Evolutionary conservation across 2,888 invertebrate genomes (phyloP).

Genomic region (Cantharis lateralis): DNA sequence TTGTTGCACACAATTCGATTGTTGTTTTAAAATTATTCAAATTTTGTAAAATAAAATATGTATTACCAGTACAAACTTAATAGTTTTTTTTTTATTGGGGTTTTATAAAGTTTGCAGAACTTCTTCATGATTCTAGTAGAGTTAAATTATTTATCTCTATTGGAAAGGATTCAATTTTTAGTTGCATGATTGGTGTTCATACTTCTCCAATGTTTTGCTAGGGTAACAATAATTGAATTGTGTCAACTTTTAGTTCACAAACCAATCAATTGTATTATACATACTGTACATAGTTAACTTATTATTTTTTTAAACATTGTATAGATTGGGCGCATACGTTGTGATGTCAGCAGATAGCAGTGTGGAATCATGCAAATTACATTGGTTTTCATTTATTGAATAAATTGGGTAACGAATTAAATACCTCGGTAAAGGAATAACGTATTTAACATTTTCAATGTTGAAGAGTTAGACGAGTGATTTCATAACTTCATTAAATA

Average conservation of each 20-base stretch:
- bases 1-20: background rate
- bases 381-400: background rate
- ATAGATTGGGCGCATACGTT: slow-evolving; percentile 13
- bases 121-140: background rate
- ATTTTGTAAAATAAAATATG: background rate
- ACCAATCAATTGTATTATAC: background rate
- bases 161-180: background rate
- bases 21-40: background rate
- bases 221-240: background rate
- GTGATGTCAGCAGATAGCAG: slow-evolving; percentile 15
- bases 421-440: background rate
- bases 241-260: background rate
- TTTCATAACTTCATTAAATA: background rate
- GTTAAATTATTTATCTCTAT: background rate
- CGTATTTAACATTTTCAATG: background rate
- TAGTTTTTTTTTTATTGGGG: background rate
- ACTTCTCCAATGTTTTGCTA: background rate
- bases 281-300: background rate
- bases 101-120: no score
- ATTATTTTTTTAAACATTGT: slow-evolving; percentile 5
- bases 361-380: background rate
- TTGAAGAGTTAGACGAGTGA: background rate
- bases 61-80: background rate
- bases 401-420: background rate
- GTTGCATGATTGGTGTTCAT: background rate